Conservation (phyloP, 2,888 invertebrate genomes). For the Entomobrya proxima region DNA sequence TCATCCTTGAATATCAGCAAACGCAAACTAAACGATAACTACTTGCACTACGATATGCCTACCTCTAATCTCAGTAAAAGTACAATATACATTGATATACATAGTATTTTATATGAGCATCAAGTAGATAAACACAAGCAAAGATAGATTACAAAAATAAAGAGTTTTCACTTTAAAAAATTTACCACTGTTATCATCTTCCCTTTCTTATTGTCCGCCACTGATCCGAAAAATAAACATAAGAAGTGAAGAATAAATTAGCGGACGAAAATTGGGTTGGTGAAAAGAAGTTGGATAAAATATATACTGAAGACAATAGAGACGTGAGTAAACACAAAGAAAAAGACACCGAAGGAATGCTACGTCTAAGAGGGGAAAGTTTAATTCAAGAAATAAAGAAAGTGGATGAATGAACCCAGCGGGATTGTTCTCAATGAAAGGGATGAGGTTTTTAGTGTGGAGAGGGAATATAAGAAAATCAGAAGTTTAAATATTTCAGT, state of each 20-base stretch:
- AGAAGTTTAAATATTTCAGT: conserved; percentile 30
- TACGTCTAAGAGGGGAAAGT: not conserved
- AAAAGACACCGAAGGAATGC: not conserved
- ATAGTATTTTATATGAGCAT: too few species aligned
- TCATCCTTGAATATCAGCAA: too few species aligned
- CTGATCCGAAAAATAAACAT: conserved; percentile 62
- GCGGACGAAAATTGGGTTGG: not conserved
- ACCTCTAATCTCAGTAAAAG: too few species aligned
- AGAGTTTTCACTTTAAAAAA: too few species aligned
- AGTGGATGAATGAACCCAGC: not conserved
- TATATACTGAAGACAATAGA: conserved; percentile 6
- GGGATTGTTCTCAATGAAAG: conserved; percentile 31
- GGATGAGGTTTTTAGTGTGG: conserved; percentile 30
- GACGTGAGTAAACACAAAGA: conserved; percentile 25
- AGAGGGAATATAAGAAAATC: not conserved
- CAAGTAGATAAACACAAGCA: too few species aligned
- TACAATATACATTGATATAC: too few species aligned
- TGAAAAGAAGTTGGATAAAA: conserved; percentile 41
- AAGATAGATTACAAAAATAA: too few species aligned
- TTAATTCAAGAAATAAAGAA: not conserved
- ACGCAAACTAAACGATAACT: too few species aligned
- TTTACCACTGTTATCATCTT: too few species aligned
- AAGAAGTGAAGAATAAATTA: conserved; percentile 17
- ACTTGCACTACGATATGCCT: too few species aligned
- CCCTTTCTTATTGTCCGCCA: not conserved